Percentiles rank a stretch among this genome's conserved stretches.
Conservation (phyloP, 2,113 vertebrate genomes). For the Nycticebus coucang region DNA sequence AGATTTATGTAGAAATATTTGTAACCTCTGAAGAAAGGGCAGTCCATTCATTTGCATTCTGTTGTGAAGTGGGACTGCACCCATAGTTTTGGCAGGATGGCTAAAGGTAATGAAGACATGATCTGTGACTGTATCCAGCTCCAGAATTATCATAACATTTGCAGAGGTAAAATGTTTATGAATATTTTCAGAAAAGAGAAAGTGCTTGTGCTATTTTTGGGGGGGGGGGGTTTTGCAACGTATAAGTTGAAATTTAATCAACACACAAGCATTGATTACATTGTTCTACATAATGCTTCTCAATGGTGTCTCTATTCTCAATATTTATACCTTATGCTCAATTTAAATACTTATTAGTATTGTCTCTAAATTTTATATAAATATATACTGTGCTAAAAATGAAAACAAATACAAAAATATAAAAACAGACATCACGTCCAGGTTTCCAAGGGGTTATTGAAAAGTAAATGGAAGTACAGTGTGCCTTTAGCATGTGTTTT, state of each 20-base stretch:
- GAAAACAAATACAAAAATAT: slow-evolving; percentile 39
- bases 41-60: neutral
- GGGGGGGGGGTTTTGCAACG: neutral
- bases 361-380: neutral
- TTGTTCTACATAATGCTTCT: neutral
- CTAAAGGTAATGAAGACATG: neutral
- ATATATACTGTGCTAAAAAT: neutral
- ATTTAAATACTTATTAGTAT: neutral
- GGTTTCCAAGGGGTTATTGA: neutral
- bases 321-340: neutral
- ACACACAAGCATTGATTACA: neutral
- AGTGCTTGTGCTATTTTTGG: neutral
- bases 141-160: neutral
- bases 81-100: neutral
- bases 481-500: neutral
- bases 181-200: neutral
- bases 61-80: neutral
- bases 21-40: neutral
- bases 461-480: neutral
- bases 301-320: neutral
- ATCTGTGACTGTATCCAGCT: neutral
- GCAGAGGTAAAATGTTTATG: neutral
- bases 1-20: neutral
- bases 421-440: neutral
- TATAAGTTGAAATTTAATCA: neutral